Conservation (phyloP, 2,797 vertebrate species). For the Channallabes apus region DNA sequence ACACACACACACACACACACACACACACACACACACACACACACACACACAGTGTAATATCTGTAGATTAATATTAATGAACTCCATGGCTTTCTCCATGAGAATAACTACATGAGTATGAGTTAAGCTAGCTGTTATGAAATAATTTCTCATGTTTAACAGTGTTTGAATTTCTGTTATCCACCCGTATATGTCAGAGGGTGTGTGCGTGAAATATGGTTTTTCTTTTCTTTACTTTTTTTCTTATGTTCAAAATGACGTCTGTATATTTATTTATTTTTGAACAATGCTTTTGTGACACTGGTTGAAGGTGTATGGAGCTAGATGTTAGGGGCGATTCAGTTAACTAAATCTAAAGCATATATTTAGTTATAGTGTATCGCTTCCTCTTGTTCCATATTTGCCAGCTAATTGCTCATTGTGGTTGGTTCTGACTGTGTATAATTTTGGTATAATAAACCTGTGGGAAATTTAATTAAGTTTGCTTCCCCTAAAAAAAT, state of each 20-base stretch:
- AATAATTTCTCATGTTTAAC: not conserved
- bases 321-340: not conserved
- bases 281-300: slow-evolving; percentile 20
- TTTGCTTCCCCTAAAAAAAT: not conserved
- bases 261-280: slow-evolving; percentile 52
- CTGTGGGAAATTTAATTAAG: not conserved
- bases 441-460: not conserved
- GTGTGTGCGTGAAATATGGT: not conserved
- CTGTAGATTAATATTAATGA: not conserved
- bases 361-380: not conserved
- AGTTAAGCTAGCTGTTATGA: not conserved
- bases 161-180: not conserved
- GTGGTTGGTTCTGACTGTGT: slow-evolving; percentile 33
- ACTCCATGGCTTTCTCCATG: not conserved
- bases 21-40: not conserved
- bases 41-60: not conserved
- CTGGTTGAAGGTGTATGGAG: slow-evolving; percentile 40
- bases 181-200: not conserved
- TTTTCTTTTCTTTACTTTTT: slow-evolving; percentile 1
- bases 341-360: slow-evolving; percentile 1
- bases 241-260: slow-evolving; percentile 14
- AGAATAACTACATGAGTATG: not conserved
- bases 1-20: not conserved
- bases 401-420: slow-evolving; percentile 1
- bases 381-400: not conserved